Evolutionary conservation across 2,888 invertebrate species (phyloP), one percentile per base, ranked within the genome.

Genomic region (Euproctis similis): DNA sequence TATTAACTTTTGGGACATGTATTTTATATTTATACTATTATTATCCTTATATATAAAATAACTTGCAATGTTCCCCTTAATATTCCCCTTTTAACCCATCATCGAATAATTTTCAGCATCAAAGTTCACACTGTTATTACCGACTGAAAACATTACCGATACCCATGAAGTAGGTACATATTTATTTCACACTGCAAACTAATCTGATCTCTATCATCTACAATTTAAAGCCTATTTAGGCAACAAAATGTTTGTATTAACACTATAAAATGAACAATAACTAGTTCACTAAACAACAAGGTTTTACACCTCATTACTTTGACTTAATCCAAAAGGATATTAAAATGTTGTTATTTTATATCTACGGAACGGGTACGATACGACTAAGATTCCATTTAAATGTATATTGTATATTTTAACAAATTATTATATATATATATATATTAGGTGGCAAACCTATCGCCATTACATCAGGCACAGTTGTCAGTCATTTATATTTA

Each of bases 271-370:
- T 56, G 50, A 55, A 55, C 53, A 50, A 43, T 59, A 70, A 69
- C 66, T 65, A 68, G 68, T 71, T 64, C 59, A 65, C 62, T 67
- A 66, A 65, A 69, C 70, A 70, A 70, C 56, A 55, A 59, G 65
- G 64, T 65, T 69, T 69, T 66, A 67, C 67, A 67, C 69, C 64
- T 71, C 71, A 69, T 73, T 73, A 72, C 63, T 49, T 55, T 50
- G 45, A 58, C 59, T 64, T 64, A 59, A 70, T 63, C 58, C 57
- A 43, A 50, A n/a, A 49, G 57, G 54, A 54, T 47, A 49, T 51
- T 53, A 52, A 46, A 44, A 37, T 34, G 30, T 17, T 24, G n/a
- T 12, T 2, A 2, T 50, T 65, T 52, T 34, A 1, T 29, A 1
- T 2, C 0, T 4, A 41, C 59, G 67, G 46, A 25, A 46, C 53